Base-by-base conservation (phyloP, 2,113 vertebrate genomes). In the Cynoglossus semilaevis region DNA sequence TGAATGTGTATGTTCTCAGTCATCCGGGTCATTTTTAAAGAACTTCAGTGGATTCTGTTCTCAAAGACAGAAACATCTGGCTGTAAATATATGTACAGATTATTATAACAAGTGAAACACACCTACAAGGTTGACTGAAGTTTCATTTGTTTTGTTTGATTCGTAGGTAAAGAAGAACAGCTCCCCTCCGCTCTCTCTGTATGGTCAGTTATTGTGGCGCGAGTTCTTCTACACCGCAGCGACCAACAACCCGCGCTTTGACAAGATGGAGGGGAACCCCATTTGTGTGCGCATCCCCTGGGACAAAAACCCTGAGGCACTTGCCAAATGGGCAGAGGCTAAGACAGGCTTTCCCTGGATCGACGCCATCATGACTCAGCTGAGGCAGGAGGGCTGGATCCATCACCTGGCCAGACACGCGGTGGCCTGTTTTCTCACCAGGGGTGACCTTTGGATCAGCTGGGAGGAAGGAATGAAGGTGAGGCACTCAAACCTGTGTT, bases 381-480 rank as follows among this genome's bases (percentile, higher is more conserved):
- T 92, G 53, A 79, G 88, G 44, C 89, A 91, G 77, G 90, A 91
- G 67, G 90, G 90, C 45, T 91, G 90, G 90, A 91, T 91, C 58
- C 90, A 91, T 54, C 88, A 91, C 74, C 67, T 91, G 58, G 90
- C 90, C 51, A 62, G 90, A n/a, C 90, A 91, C 15, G 90, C 90
- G 0, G 90, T 91, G 37, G 88, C 90, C 38, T 91, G 90, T 61
- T 91, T 91, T 69, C 90, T 91, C 40, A 91, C 90, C 40, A 69
- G 90, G 36, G 90, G 90, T 1, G 90, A 91, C 77, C 81, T 91
- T 50, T 91, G 90, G 90, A 88, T 91, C 80, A 91, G 88, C 77
- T 92, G 91, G 91, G 91, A 92, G 68, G 90, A 92, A 65, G 90
- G 90, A 15, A 89, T 91, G 91, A 92, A 92, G 89, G 90, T 91